These are phyloP conservation scores for Leptinotarsa rubiginosa DNA, from an alignment of 2,888 invertebrate species.

Conservation along the genomic window DNA sequence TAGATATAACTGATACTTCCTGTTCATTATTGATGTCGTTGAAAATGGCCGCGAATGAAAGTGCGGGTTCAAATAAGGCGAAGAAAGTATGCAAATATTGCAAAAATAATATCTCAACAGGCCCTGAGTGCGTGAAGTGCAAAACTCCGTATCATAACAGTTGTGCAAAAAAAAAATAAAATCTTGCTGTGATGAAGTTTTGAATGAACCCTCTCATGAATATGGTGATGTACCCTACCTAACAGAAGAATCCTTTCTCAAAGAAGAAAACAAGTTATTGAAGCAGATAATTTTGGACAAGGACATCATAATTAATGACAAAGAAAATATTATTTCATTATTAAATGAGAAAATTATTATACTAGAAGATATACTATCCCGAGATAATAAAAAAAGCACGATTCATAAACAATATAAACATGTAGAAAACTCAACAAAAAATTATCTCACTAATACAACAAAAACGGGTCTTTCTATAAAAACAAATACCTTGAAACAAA, in stretches of 20 bases:
- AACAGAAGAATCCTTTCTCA: constrained; percentile 15
- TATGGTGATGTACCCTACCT: neutral
- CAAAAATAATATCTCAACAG: constrained; percentile 19
- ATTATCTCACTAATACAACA: neutral
- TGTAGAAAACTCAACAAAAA: neutral
- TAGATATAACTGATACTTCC: no score
- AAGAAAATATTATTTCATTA: constrained; percentile 22
- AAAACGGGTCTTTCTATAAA: neutral
- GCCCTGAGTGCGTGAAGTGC: constrained; percentile 16
- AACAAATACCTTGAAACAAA: constrained; percentile 1
- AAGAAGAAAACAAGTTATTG: constrained; percentile 14
- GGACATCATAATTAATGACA: constrained; percentile 14
- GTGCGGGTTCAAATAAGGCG: no score
- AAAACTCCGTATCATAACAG: neutral
- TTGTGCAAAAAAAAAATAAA: constrained; percentile 21
- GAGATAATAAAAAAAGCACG: neutral
- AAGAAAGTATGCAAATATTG: constrained; percentile 26
- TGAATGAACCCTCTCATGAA: neutral
- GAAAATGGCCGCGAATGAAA: no score
- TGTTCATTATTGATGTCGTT: no score
- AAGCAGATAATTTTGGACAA: neutral
- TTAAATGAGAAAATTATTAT: constrained; percentile 12
- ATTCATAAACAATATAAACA: neutral
- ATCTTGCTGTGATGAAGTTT: constrained; percentile 5
- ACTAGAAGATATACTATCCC: constrained; percentile 20